phyloP scores from a whole-genome alignment of 1,140 invertebrate genomes.

The Drosophila kohkoa region DNA sequence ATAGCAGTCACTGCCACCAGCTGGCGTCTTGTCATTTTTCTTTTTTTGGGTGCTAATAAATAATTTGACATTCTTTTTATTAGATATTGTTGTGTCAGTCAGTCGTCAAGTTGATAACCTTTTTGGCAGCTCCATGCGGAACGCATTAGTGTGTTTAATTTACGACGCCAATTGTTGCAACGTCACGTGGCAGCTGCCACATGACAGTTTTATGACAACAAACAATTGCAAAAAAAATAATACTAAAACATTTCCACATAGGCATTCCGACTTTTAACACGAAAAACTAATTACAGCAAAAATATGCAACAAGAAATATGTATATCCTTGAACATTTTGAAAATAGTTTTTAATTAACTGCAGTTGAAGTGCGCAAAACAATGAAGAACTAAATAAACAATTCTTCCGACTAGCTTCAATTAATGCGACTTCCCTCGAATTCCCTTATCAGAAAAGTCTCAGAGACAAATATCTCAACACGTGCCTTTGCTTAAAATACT shows the following conservation, averaged over 20 bases:
- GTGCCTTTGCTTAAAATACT: constrained; percentile 15
- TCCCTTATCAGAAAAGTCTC: neutral
- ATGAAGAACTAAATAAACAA: neutral
- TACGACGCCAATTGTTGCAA: constrained; percentile 30
- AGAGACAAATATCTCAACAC: constrained; percentile 14
- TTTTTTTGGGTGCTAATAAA: constrained; percentile 23
- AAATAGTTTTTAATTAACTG: neutral
- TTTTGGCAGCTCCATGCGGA: constrained; percentile 44
- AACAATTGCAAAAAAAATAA: constrained; percentile 20
- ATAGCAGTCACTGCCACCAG: neutral
- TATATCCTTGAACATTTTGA: constrained; percentile 6
- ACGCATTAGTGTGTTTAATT: constrained; percentile 39
- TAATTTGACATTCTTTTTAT: constrained; percentile 24
- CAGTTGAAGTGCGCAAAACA: neutral
- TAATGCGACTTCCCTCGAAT: neutral
- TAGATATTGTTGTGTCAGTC: constrained; percentile 18
- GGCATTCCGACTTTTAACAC: constrained; percentile 23
- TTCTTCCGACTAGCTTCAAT: neutral
- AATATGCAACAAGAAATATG: neutral
- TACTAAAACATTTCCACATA: constrained; percentile 21
- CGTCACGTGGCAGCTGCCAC: constrained; percentile 27
- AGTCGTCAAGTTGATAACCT: constrained; percentile 41
- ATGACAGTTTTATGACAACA: constrained; percentile 33
- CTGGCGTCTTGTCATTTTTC: constrained; percentile 13
- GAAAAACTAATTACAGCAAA: constrained; percentile 10